These are phyloP conservation scores for Heliopora coerulea DNA, from an alignment of 92 coral and sea anemone species.

Conservation along the genomic window DNA sequence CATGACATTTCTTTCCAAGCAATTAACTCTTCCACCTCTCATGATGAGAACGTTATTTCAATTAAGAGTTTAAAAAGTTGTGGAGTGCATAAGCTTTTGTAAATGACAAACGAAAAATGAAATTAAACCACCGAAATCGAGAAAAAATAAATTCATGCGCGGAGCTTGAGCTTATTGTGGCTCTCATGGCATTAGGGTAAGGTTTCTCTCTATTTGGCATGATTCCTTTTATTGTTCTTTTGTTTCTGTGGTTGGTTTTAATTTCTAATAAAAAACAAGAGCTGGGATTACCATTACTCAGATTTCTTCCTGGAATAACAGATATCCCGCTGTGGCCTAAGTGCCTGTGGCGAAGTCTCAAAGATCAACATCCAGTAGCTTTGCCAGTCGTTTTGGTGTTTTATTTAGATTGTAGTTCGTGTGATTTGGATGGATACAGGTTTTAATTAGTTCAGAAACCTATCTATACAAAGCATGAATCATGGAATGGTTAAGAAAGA, in stretches of 20 bases:
- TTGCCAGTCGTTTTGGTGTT: neutral
- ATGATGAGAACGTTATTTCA: too few species aligned
- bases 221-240: neutral
- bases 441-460: neutral
- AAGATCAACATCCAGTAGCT: neutral
- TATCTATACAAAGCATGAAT: neutral
- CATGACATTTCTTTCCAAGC: too few species aligned
- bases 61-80: too few species aligned
- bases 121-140: too few species aligned
- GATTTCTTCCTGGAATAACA: conserved; percentile 30
- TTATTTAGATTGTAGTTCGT: neutral
- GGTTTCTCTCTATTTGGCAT: conserved; percentile 1
- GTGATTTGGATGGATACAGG: too few species aligned
- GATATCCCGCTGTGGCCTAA: conserved; percentile 20
- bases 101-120: too few species aligned
- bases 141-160: too few species aligned
- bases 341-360: conserved; percentile 6
- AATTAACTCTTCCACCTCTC: too few species aligned
- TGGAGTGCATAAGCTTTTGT: too few species aligned
- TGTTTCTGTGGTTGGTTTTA: neutral
- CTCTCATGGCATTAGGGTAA: conserved; percentile 7
- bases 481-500: neutral
- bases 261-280: neutral
- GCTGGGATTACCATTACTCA: conserved; percentile 14
- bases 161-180: too few species aligned